Evolutionary conservation across 23 tunicate genomes (phyloP).

Genomic region (Corella eumyota): DNA sequence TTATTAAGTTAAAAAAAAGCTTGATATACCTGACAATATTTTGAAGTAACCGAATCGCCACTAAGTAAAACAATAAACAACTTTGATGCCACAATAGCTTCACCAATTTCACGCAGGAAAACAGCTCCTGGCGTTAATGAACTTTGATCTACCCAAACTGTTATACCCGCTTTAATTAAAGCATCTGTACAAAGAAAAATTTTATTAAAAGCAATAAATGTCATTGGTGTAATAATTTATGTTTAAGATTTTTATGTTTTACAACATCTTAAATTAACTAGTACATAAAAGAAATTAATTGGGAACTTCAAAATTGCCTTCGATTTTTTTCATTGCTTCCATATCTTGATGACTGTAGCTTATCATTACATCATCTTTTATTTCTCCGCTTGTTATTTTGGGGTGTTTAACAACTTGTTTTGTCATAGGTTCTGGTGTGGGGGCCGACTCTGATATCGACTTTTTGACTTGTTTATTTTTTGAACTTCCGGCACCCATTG

Average conservation of each 20-base stretch:
- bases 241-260: too few relatives aligned
- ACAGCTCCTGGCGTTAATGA: constrained; percentile 44
- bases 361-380: constrained; percentile 61
- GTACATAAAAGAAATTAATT: too few relatives aligned
- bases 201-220: too few relatives aligned
- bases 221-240: too few relatives aligned
- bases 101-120: constrained; percentile 61
- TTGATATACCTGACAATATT: constrained; percentile 78
- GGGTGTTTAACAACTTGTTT: too few relatives aligned
- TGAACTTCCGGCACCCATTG: too few relatives aligned
- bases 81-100: constrained; percentile 49
- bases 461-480: too few relatives aligned
- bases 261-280: too few relatives aligned
- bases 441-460: too few relatives aligned
- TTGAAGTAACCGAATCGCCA: constrained; percentile 38
- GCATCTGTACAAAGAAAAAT: constrained; percentile 9
- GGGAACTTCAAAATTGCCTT: constrained; percentile 9
- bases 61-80: constrained; percentile 41
- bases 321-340: constrained; percentile 34
- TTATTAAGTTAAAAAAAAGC: too few relatives aligned
- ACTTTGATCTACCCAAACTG: constrained; percentile 74
- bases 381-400: too few relatives aligned
- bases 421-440: too few relatives aligned
- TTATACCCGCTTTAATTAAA: constrained; percentile 15
- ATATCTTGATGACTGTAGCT: constrained; percentile 69